A percentile compares a stretch with the other conserved stretches of the same genome.
Conservation (phyloP, 2,797 vertebrate genomes). For the Helarctos malayanus region DNA sequence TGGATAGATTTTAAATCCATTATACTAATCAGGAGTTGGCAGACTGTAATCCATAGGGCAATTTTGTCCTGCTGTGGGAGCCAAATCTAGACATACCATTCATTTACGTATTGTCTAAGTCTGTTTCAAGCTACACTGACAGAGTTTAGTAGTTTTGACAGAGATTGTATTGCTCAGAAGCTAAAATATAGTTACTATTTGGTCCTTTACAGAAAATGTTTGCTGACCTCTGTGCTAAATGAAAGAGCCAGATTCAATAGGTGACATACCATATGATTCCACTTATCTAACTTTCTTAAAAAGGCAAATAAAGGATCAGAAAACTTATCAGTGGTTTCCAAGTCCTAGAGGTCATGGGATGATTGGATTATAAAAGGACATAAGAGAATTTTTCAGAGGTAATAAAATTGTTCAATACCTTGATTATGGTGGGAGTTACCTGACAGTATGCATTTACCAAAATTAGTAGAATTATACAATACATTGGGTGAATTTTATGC, state of each 20-base stretch:
- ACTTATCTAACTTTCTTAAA: neutral
- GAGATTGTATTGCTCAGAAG: neutral
- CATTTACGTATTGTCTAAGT: neutral
- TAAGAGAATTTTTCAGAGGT: neutral
- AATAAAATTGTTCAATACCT: neutral
- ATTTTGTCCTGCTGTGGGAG: neutral
- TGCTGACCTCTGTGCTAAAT: neutral
- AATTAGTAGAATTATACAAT: neutral
- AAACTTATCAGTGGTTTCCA: neutral
- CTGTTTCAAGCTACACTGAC: neutral
- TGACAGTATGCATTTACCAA: neutral
- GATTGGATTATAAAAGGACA: neutral
- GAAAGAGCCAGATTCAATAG: neutral
- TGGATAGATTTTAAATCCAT: neutral
- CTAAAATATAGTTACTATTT: neutral
- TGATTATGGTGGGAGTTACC: neutral
- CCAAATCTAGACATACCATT: neutral
- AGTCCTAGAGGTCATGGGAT: neutral
- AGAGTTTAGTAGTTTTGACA: neutral
- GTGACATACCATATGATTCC: neutral
- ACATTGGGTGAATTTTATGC: neutral
- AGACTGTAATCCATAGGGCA: neutral
- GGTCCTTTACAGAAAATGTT: neutral
- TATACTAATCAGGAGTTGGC: neutral
- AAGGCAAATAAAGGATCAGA: neutral